Evolutionary conservation across 2,797 vertebrate genomes (phyloP).

Genomic region (Cephalopachus bancanus): DNA sequence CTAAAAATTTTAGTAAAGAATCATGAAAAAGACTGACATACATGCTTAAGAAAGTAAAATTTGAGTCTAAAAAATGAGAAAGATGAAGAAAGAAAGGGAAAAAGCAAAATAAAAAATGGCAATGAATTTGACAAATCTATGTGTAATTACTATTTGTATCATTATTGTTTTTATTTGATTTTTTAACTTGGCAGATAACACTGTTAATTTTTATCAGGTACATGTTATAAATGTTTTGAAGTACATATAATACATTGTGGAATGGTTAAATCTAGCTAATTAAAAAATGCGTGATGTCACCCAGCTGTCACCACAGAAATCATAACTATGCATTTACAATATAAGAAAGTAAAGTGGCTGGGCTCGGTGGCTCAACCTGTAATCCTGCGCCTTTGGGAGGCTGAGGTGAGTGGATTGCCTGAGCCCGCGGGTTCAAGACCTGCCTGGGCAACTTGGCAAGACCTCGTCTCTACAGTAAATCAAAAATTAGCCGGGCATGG

Average conservation of each 20-base stretch:
- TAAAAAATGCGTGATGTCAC: background rate
- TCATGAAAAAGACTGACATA: background rate
- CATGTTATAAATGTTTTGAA: background rate
- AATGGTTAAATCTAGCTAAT: background rate
- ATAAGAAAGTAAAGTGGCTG: background rate
- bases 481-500: no score
- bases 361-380: no score
- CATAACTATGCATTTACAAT: background rate
- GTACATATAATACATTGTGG: background rate
- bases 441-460: no score
- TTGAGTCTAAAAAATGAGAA: background rate
- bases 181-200: background rate
- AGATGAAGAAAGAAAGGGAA: background rate
- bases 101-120: background rate
- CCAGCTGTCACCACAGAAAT: background rate
- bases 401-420: no score
- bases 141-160: background rate
- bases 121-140: slow-evolving; percentile 25
- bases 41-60: slow-evolving; percentile 3
- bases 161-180: background rate
- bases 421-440: no score
- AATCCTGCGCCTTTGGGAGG: no score
- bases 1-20: slow-evolving; percentile 10
- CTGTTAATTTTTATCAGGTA: background rate
- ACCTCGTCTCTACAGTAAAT: no score